Evolutionary conservation across 2,797 vertebrate genomes (phyloP).

Genomic region (Pipistrellus pygmaeus): DNA sequence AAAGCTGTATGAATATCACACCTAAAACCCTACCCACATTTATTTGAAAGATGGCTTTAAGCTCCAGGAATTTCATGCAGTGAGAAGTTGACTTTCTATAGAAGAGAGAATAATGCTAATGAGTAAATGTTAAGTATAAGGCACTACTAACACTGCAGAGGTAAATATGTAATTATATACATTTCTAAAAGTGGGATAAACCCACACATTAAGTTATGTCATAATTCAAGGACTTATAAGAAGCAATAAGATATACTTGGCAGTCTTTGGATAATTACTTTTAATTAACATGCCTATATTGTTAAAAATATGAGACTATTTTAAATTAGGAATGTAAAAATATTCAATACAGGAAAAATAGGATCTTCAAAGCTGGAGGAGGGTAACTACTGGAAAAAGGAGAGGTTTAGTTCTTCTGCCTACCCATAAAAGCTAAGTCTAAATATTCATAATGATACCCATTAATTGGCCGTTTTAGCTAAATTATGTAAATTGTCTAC

Average conservation of each 20-base stretch:
- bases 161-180: constrained; percentile 78
- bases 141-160: constrained; percentile 68
- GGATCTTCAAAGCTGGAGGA: constrained; percentile 55
- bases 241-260: constrained; percentile 77
- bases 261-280: constrained; percentile 79
- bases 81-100: constrained; percentile 68
- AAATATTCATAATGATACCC: constrained; percentile 81
- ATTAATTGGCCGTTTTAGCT: constrained; percentile 82
- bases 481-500: constrained; percentile 82
- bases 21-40: constrained; percentile 78
- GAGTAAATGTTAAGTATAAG: constrained; percentile 76
- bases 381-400: constrained; percentile 45
- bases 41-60: constrained; percentile 77
- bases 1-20: constrained; percentile 80
- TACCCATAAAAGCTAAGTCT: constrained; percentile 72
- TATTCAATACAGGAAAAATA: constrained; percentile 69
- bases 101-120: constrained; percentile 71
- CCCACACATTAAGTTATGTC: constrained; percentile 76
- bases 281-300: constrained; percentile 76
- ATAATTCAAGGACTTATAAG: constrained; percentile 79
- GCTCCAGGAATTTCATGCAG: constrained; percentile 75
- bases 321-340: constrained; percentile 76
- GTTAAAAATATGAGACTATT: constrained; percentile 75
- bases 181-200: constrained; percentile 76
- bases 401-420: constrained; percentile 66